A percentile compares a stretch with the other conserved stretches of the same genome.
phyloP scores from a whole-genome alignment of 2,113 vertebrate genomes.

The Bufo gargarizans region DNA sequence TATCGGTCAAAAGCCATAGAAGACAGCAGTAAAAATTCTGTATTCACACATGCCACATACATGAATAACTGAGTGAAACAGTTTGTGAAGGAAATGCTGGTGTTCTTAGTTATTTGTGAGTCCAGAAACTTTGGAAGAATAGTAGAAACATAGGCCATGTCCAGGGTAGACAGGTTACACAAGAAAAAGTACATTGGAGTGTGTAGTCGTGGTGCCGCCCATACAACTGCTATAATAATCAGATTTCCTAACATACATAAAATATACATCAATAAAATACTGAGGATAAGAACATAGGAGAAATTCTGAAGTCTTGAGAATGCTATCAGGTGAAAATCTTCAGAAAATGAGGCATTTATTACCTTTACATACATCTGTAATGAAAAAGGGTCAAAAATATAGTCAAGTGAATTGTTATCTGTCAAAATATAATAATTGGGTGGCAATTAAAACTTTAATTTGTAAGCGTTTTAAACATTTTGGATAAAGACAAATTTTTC shows the following conservation, averaged over 20 bases:
- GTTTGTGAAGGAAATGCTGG: background rate
- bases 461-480: too few relatives aligned
- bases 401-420: too few relatives aligned
- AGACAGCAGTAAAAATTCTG: background rate
- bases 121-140: slow-evolving; percentile 6
- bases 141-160: slow-evolving; percentile 6
- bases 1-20: background rate
- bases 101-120: background rate
- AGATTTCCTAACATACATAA: background rate
- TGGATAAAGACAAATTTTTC: too few relatives aligned
- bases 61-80: slow-evolving; percentile 28
- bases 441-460: too few relatives aligned
- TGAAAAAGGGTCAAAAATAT: too few relatives aligned
- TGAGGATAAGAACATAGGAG: background rate
- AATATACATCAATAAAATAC: background rate
- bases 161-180: slow-evolving; percentile 23
- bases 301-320: too few relatives aligned
- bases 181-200: slow-evolving; percentile 44
- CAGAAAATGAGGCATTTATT: too few relatives aligned
- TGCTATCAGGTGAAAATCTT: too few relatives aligned
- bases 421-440: too few relatives aligned
- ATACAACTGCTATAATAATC: background rate
- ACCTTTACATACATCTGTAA: too few relatives aligned
- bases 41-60: background rate
- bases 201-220: background rate